These are phyloP conservation scores for Asteroscopus sphinx DNA, from an alignment of 2,888 invertebrate species.

Conservation along the genomic window DNA sequence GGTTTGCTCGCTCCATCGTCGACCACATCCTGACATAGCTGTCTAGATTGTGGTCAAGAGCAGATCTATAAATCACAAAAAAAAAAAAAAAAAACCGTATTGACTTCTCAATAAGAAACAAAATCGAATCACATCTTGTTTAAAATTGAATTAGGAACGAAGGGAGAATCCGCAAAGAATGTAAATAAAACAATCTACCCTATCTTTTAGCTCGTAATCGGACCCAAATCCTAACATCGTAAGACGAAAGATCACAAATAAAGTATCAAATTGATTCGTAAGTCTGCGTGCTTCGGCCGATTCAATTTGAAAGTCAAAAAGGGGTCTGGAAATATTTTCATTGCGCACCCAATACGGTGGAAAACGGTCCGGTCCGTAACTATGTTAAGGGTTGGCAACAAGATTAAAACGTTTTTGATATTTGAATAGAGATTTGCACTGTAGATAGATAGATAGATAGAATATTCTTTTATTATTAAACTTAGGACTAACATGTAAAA, in stretches of 20 bases:
- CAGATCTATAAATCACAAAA: too few species aligned
- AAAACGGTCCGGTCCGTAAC: constrained; percentile 54
- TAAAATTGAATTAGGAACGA: constrained; percentile 7
- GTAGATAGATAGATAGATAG: too few species aligned
- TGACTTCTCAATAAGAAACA: not conserved
- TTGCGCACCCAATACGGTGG: constrained; percentile 73
- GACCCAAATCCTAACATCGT: constrained; percentile 31
- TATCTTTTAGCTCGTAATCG: constrained; percentile 26
- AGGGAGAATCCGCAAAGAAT: constrained; percentile 20
- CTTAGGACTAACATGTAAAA: too few species aligned
- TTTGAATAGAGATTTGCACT: too few species aligned
- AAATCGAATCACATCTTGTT: constrained; percentile 7
- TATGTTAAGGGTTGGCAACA: constrained; percentile 38
- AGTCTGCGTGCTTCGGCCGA: constrained; percentile 42
- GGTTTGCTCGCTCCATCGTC: too few species aligned
- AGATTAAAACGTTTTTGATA: constrained; percentile 3
- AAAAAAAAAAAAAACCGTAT: too few species aligned
- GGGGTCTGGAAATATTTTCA: constrained; percentile 72
- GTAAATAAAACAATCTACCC: constrained; percentile 28
- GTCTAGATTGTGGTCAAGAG: too few species aligned
- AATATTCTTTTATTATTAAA: too few species aligned
- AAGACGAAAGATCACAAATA: constrained; percentile 47
- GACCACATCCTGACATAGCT: too few species aligned
- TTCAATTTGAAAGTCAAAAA: constrained; percentile 77
- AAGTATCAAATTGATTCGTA: constrained; percentile 56